phyloP scores from a whole-genome alignment of 1,140 invertebrate species.

The Temnothorax nylanderi region DNA sequence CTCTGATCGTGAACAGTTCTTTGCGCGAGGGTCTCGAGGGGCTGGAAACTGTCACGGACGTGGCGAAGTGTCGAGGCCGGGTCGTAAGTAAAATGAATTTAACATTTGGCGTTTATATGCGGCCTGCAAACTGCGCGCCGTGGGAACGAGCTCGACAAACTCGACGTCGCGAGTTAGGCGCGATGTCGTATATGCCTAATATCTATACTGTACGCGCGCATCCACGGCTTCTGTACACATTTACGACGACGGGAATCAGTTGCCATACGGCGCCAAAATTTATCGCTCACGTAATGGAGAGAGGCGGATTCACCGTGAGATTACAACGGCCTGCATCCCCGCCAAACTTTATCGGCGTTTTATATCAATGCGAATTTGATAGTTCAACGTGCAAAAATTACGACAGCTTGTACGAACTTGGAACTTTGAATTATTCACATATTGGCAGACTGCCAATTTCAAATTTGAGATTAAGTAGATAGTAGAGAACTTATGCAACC shows the following conservation, averaged over 20 bases:
- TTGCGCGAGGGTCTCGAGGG: conserved; percentile 17
- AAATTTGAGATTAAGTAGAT: conserved; percentile 27
- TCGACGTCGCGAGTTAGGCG: conserved; percentile 55
- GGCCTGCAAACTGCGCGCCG: conserved; percentile 49
- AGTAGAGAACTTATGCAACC: conserved; percentile 5
- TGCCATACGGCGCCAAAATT: not conserved
- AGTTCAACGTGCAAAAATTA: conserved; percentile 7
- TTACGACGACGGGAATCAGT: not conserved
- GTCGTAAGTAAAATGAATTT: conserved; percentile 77
- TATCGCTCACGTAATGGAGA: conserved; percentile 24
- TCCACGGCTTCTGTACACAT: not conserved
- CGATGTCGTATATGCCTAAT: conserved; percentile 33
- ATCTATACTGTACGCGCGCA: not conserved
- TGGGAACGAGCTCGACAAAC: conserved; percentile 70
- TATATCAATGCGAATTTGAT: conserved; percentile 21
- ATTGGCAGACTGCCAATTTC: not conserved
- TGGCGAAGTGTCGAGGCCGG: conserved; percentile 59
- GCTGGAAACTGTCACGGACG: conserved; percentile 39
- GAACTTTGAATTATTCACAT: conserved; percentile 23
- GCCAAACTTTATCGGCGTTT: conserved; percentile 5
- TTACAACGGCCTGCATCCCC: not conserved
- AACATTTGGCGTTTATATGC: conserved; percentile 69
- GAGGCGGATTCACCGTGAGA: conserved; percentile 1
- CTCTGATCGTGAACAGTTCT: conserved; percentile 27
- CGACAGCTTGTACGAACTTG: not conserved